Base-by-base conservation (phyloP, 2,888 invertebrate species). In the Erebia aethiops region DNA sequence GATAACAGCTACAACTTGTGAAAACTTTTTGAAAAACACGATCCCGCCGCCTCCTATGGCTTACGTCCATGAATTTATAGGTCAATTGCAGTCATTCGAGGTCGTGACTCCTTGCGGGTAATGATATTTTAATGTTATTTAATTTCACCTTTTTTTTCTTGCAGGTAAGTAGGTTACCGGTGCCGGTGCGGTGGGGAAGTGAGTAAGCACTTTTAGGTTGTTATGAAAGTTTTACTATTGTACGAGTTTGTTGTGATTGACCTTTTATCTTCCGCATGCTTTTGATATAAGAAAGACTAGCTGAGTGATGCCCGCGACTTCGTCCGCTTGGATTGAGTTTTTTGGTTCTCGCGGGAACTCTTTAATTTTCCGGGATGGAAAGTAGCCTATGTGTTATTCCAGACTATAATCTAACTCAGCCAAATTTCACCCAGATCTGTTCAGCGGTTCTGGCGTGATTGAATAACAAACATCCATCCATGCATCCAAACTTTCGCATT, bases 111-210 rank as follows among this genome's bases (percentile, higher is more conserved):
- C 76, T 84, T 83, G 83, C 81, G 84, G 77, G 82, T 87, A 88
- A 89, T 90, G 88, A 88, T 90, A 90, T 90, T 88, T 86, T 88
- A 90, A 88, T 89, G 87, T 86, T 83, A 89, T 90, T 87, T 87
- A 88, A 89, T 89, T 87, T 86, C 79, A 75, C 76, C 77, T 87
- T 80, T 82, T 81, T 86, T 86, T 81, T 81, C 81, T 90, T 88
- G 70, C 88, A 91, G 91, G 92, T 92, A 92, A 92, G 91, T 91
- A 87, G 90, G 88, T 78, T 87, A 80, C 78, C 79, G 68, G 73
- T 71, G 73, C 49, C 21, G 60, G 64, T 56, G 64, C 67, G 68
- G 51, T 62, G 66, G 63, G 54, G 67, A 56, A 67, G 67, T 61
- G 69, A 63, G 67, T 67, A 61, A 72, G 66, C 71, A 65, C 63